phyloP scores from a whole-genome alignment of 2,888 invertebrate species.

The Eristalis intricaria region DNA sequence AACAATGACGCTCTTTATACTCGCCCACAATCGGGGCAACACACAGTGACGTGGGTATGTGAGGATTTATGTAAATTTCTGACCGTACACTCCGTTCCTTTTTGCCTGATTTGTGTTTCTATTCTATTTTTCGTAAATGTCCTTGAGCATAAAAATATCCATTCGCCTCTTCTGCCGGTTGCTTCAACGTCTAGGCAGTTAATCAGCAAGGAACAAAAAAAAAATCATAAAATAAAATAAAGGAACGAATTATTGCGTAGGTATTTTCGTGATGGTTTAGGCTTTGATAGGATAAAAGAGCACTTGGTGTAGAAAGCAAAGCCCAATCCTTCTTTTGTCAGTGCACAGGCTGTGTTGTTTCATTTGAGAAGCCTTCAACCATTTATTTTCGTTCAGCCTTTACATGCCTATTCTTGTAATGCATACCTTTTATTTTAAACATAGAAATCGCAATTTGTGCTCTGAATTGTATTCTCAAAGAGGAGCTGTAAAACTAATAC shows the following conservation, averaged over 20 bases:
- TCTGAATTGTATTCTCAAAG: not conserved
- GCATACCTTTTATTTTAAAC: not conserved
- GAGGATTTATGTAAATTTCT: slow-evolving; percentile 16
- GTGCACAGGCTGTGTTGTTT: not conserved
- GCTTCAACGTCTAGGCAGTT: slow-evolving; percentile 49
- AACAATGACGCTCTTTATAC: not conserved
- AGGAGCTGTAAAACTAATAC: not conserved
- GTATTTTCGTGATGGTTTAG: too few relatives aligned
- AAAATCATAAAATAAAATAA: slow-evolving; percentile 39
- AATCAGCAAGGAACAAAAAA: slow-evolving; percentile 51
- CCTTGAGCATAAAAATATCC: slow-evolving; percentile 37
- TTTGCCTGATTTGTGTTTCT: not conserved
- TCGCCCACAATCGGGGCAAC: not conserved
- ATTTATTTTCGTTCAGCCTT: not conserved
- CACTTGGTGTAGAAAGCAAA: not conserved
- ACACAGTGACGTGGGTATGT: not conserved
- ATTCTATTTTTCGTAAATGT: slow-evolving; percentile 16
- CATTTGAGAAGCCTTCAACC: not conserved
- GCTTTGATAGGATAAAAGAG: not conserved
- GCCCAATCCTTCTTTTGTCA: not conserved
- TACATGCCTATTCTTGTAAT: not conserved
- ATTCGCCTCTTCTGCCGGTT: not conserved
- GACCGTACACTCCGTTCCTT: not conserved
- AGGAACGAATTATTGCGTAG: slow-evolving; percentile 4
- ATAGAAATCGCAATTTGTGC: not conserved